Evolutionary conservation across 2,888 invertebrate genomes (phyloP), one percentile per base, ranked within the genome.

Genomic region (Nebria salina): DNA sequence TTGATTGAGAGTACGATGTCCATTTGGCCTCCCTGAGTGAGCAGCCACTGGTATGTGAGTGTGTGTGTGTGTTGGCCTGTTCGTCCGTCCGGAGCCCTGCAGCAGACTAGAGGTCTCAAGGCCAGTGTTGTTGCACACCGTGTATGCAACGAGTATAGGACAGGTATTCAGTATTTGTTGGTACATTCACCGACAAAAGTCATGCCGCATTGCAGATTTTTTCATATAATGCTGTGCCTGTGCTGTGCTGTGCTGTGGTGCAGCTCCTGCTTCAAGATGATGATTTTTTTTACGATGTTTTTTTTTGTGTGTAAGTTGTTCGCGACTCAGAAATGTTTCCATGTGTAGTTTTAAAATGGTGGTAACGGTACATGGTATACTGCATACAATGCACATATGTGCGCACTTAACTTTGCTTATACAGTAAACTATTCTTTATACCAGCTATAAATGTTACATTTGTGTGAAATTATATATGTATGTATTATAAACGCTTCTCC

Each of bases 111-210:
- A 70, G 76, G 76, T 75, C 80, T 81, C 80, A 81, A 81, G 80
- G 80, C 54, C 76, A 81, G 26, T 25, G 20, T 41, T 43, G 42
- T 34, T 25, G 70, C 65, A 34, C 79, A 34, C 70, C 25, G 70
- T 25, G 70, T 26, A 34, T 73, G 76, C 80, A 80, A 80, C 80
- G 75, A 81, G 80, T 65, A 81, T 72, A 81, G 75, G 80, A 81
- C 80, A 81, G 80, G 80, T 81, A 81, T 81, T 76, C 80, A 81
- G 80, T 81, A 81, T 81, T 81, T 81, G 80, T 81, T 54, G 54
- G 80, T 81, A 80, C 80, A 80, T 68, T 80, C 80, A 65, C 15
- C 72, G 65, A 72, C 65, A 72, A 64, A 78, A 78, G 70, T 76
- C 7, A 54, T 65, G 25, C 66, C 76, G 76, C 73, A 54, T 54